Evolutionary conservation across 1,140 invertebrate genomes (phyloP).

Genomic region (Drosophila seguyi): DNA sequence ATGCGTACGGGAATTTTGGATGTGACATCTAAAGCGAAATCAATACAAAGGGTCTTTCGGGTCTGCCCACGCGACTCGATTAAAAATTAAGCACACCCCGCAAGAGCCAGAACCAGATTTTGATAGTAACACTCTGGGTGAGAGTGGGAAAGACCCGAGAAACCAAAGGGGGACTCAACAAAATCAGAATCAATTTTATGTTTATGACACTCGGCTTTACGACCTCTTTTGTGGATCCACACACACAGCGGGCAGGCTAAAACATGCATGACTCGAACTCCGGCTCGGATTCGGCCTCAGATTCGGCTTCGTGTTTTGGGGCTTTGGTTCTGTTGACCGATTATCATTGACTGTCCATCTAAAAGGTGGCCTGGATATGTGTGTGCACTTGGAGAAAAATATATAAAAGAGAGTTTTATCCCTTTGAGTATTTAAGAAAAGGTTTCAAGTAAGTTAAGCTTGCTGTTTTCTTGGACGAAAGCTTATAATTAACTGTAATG

Average conservation of each 20-base stretch:
- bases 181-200: slow-evolving; percentile 76
- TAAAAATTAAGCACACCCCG: slow-evolving; percentile 51
- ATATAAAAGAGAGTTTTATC: no score
- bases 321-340: slow-evolving; percentile 22
- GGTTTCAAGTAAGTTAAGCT: not conserved
- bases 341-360: slow-evolving; percentile 39
- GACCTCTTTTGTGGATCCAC: slow-evolving; percentile 37
- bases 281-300: slow-evolving; percentile 12
- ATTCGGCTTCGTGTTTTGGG: slow-evolving; percentile 20
- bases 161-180: slow-evolving; percentile 21
- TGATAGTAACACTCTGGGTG: slow-evolving; percentile 3
- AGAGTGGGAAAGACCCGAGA: slow-evolving; percentile 57
- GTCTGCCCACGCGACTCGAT: slow-evolving; percentile 47
- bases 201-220: slow-evolving; percentile 69
- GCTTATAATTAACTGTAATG: not conserved
- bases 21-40: slow-evolving; percentile 46
- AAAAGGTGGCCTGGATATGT: slow-evolving; percentile 32
- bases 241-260: slow-evolving; percentile 55
- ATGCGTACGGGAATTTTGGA: slow-evolving; percentile 51
- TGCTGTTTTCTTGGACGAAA: not conserved
- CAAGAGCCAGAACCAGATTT: slow-evolving; percentile 35
- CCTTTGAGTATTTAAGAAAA: no score
- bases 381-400: not conserved
- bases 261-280: slow-evolving; percentile 28
- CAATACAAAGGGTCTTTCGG: slow-evolving; percentile 47